Conservation (phyloP, 2,888 invertebrate species). For the Elgonia sp. region DNA sequence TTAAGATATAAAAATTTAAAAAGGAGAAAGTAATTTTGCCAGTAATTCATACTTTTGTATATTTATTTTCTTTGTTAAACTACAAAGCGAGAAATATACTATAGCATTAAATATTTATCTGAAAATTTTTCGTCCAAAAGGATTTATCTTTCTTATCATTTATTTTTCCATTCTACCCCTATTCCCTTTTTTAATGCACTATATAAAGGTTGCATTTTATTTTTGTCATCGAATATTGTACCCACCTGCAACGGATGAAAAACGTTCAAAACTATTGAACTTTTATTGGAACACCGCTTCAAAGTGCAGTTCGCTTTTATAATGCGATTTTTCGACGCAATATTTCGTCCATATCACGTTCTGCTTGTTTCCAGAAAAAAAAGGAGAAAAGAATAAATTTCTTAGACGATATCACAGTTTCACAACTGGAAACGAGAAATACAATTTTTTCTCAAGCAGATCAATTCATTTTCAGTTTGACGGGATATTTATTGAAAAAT, state of each 20-base stretch:
- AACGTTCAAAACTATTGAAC: conserved; percentile 48
- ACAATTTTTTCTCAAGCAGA: too few relatives aligned
- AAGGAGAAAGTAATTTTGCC: too few relatives aligned
- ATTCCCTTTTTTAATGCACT: conserved; percentile 24
- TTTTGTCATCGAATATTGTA: conserved; percentile 41
- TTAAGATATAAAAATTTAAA: too few relatives aligned
- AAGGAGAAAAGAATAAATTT: conserved; percentile 11
- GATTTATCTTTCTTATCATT: background rate
- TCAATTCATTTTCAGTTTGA: too few relatives aligned
- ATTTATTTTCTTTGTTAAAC: too few relatives aligned
- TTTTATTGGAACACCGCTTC: conserved; percentile 50
- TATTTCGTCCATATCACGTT: conserved; percentile 49
- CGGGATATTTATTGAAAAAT: too few relatives aligned
- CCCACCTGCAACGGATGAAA: conserved; percentile 50
- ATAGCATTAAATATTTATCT: too few relatives aligned
- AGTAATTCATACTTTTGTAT: too few relatives aligned
- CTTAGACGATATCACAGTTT: too few relatives aligned
- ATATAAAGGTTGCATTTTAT: conserved; percentile 52
- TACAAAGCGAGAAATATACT: too few relatives aligned
- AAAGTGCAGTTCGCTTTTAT: conserved; percentile 42
- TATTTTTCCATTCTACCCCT: too few relatives aligned
- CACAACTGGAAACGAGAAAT: too few relatives aligned
- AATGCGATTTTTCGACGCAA: conserved; percentile 57
- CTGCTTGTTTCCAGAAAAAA: conserved; percentile 27
- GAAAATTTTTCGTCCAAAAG: conserved; percentile 11